phyloP scores from a whole-genome alignment of 2,888 invertebrate genomes.

The Phengaris alcon region DNA sequence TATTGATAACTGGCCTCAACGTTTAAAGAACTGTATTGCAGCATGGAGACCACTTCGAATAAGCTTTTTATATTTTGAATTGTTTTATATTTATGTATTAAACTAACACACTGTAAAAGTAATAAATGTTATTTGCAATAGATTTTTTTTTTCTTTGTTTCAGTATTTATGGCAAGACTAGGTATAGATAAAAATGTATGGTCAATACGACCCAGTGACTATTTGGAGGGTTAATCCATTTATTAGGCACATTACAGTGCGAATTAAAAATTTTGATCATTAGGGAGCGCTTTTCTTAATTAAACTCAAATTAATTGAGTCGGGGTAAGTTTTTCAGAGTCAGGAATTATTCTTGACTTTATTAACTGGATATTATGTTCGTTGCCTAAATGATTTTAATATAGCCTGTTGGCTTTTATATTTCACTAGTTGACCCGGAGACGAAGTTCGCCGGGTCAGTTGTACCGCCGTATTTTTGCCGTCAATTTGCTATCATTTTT shows the following conservation, averaged over 20 bases:
- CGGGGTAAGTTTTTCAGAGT: background rate
- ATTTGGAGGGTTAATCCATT: background rate
- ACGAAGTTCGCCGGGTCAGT: too few relatives aligned
- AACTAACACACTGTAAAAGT: too few relatives aligned
- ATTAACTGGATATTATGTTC: background rate
- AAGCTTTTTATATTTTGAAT: too few relatives aligned
- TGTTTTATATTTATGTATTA: too few relatives aligned
- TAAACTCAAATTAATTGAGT: slow-evolving; percentile 12
- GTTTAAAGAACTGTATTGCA: too few relatives aligned
- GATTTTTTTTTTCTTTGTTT: too few relatives aligned
- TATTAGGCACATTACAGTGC: slow-evolving; percentile 5
- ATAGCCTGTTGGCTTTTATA: background rate
- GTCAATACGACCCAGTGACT: background rate
- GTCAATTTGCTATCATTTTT: too few relatives aligned
- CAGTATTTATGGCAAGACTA: too few relatives aligned
- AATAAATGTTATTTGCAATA: too few relatives aligned
- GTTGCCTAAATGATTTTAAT: background rate
- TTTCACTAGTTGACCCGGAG: background rate
- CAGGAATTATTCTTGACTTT: background rate
- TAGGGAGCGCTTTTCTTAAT: slow-evolving; percentile 13
- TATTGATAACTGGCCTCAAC: too few relatives aligned
- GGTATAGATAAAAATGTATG: background rate
- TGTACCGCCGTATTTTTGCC: too few relatives aligned
- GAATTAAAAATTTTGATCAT: slow-evolving; percentile 16
- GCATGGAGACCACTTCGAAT: too few relatives aligned